phyloP scores from a whole-genome alignment of 2,113 vertebrate species.

The Spea bombifrons region DNA sequence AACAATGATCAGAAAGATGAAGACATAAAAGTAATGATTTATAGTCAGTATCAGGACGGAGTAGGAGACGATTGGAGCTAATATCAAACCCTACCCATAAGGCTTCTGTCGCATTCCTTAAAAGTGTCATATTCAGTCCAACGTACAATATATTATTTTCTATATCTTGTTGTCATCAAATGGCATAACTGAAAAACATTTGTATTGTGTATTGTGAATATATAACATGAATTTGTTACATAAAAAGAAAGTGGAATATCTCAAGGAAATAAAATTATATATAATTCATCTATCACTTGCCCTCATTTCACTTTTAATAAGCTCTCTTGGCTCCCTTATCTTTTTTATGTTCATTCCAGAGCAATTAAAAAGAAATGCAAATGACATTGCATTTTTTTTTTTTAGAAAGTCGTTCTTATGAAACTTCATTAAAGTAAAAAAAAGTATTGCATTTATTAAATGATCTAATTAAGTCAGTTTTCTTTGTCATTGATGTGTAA shows the following conservation, averaged over 20 bases:
- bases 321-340: slow-evolving; percentile 67
- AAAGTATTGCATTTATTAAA: slow-evolving; percentile 54
- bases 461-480: slow-evolving; percentile 41
- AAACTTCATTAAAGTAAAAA: slow-evolving; percentile 59
- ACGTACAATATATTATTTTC: too few relatives aligned
- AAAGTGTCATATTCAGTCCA: too few relatives aligned
- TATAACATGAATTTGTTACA: slow-evolving; percentile 23
- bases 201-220: slow-evolving; percentile 1
- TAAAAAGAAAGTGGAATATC: slow-evolving; percentile 17
- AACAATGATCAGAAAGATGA: too few relatives aligned
- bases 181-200: neutral
- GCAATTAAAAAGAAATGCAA: slow-evolving; percentile 72
- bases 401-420: slow-evolving; percentile 57
- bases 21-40: too few relatives aligned
- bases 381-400: slow-evolving; percentile 62
- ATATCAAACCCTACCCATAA: too few relatives aligned
- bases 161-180: too few relatives aligned
- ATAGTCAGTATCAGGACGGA: too few relatives aligned
- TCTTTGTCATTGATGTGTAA: slow-evolving; percentile 49
- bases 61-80: too few relatives aligned
- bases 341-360: slow-evolving; percentile 66
- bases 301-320: slow-evolving; percentile 75
- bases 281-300: slow-evolving; percentile 67
- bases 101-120: too few relatives aligned
- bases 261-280: slow-evolving; percentile 49